Base-by-base conservation (phyloP, 2,888 invertebrate species). In the Selenia dentaria region DNA sequence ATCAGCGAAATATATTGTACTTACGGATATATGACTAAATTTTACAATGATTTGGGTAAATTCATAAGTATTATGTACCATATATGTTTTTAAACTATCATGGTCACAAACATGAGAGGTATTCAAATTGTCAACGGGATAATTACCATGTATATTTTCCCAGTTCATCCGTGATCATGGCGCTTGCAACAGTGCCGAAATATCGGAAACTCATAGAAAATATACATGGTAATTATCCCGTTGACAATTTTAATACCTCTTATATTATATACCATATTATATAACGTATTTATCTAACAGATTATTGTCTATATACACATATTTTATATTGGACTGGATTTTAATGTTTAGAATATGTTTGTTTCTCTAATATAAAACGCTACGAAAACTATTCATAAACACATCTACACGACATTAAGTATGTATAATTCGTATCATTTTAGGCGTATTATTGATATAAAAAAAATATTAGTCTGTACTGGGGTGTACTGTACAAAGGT, bases 271-370 rank as follows among this genome's bases (percentile, higher is more conserved):
- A 75, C 68, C 50, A 62, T 54, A 53, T 16, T 39, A 22, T 35
- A 39, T 39, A 35, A 20, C 12, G n/a, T 33, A 22, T 12, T 16
- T 8, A 25, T 27, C 35, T 70, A 75, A 69, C 50, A 62, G 54
- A 53, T 84, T 84, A 86, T 83, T 83, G 83, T 85, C 85, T 86
- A 83, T 80, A 53, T 83, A 84, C 81, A 84, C 57, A 48, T 73
- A 73, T 22, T 8, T 70, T 70, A 72, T 51, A 54, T 76, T 76
- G 74, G 78, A 79, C 77, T 67, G 75, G 67, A 54, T 62, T 61
- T 24, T 18, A 28, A 37, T 43, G n/a, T 29, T 46, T 40, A 35
- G 25, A 36, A 40, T 40, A 46, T 46, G 36, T 34, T 35, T n/a
- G n/a, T n/a, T n/a, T n/a, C 25, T 38, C 16, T 31, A 31, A 40